phyloP scores from a whole-genome alignment of 1,140 invertebrate species.

The Heliconius hermathena region DNA sequence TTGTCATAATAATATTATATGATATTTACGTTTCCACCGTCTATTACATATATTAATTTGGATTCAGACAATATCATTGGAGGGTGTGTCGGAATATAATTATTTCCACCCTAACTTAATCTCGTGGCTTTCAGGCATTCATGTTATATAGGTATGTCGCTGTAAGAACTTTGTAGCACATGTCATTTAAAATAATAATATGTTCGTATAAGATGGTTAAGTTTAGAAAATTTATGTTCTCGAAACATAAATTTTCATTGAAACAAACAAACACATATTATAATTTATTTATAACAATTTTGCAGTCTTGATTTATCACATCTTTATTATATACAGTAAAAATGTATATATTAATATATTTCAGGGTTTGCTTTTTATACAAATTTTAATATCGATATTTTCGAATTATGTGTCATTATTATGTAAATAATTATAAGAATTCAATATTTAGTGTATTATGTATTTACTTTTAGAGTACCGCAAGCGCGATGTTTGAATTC shows the following conservation, averaged over 20 bases:
- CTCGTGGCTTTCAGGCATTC: constrained; percentile 16
- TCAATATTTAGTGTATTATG: no score
- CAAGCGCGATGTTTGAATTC: no score
- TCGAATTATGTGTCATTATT: not conserved
- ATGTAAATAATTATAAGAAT: not conserved
- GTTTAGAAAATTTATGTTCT: not conserved
- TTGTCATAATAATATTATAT: not conserved
- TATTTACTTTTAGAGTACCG: no score
- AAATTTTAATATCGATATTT: not conserved
- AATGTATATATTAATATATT: no score
- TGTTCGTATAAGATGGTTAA: not conserved
- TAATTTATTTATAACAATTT: not conserved
- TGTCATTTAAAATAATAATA: not conserved
- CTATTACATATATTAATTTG: constrained; percentile 20
- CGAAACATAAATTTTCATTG: not conserved
- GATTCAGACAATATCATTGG: constrained; percentile 23
- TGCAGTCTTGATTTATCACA: not conserved
- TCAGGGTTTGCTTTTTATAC: not conserved
- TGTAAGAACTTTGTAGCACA: not conserved
- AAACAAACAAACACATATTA: not conserved
- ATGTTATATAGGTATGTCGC: not conserved
- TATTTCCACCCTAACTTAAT: constrained; percentile 23
- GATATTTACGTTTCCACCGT: not conserved
- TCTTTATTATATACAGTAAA: no score
- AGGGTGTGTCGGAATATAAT: constrained; percentile 7